A percentile compares a stretch with the other conserved stretches of the same genome.
These are phyloP conservation scores for Glaucopsyche alexis DNA, from an alignment of 2,888 invertebrate genomes.

Conservation along the genomic window DNA sequence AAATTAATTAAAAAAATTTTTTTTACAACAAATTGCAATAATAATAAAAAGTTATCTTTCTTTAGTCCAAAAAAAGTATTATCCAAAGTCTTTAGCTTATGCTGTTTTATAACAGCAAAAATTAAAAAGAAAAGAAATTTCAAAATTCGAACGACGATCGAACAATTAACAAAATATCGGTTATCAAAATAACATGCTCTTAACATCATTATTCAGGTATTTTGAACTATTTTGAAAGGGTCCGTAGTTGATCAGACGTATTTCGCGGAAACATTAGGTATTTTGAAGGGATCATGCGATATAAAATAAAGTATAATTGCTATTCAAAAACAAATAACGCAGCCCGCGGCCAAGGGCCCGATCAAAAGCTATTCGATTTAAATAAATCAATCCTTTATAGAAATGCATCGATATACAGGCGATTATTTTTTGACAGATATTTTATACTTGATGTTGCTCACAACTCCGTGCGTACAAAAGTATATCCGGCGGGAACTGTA, in stretches of 20 bases:
- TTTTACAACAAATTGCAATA: too few relatives aligned
- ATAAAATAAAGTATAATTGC: slow-evolving; percentile 80
- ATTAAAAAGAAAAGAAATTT: slow-evolving; percentile 36
- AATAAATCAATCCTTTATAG: slow-evolving; percentile 78
- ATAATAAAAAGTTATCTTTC: too few relatives aligned
- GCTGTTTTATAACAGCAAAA: not conserved
- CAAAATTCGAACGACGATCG: slow-evolving; percentile 36
- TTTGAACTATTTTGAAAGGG: slow-evolving; percentile 35
- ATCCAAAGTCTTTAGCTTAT: not conserved
- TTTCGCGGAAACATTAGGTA: slow-evolving; percentile 71
- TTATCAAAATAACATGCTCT: slow-evolving; percentile 40
- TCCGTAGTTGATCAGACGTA: slow-evolving; percentile 54
- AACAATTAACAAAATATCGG: slow-evolving; percentile 21
- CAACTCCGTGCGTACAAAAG: too few relatives aligned
- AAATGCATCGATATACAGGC: slow-evolving; percentile 72
- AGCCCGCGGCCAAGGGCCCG: slow-evolving; percentile 67
- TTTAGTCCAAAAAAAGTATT: not conserved
- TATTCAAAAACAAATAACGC: slow-evolving; percentile 78
- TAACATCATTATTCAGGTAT: slow-evolving; percentile 37
- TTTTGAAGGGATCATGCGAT: slow-evolving; percentile 64
- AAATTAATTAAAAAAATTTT: too few relatives aligned
- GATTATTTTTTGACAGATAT: slow-evolving; percentile 14
- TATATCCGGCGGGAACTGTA: too few relatives aligned
- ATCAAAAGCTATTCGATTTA: slow-evolving; percentile 75
- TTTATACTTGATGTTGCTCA: not conserved